Evolutionary conservation across 2,797 vertebrate species (phyloP).

Genomic region (Australoheros facetus): DNA sequence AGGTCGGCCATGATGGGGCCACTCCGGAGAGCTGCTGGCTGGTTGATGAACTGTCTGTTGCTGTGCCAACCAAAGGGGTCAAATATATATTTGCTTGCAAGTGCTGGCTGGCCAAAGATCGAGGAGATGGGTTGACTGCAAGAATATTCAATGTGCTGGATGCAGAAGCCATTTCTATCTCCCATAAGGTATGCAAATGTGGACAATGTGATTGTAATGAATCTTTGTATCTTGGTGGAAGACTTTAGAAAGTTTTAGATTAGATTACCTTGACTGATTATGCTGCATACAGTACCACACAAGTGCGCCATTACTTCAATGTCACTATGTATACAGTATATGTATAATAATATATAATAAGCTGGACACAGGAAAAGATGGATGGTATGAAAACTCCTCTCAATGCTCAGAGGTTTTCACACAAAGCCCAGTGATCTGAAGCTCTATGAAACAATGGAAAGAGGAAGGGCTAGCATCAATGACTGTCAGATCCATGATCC

Average conservation of each 20-base stretch:
- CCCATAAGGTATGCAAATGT: slow-evolving; percentile 84
- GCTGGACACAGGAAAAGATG: background rate
- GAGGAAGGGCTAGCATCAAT: background rate
- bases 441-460: background rate
- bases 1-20: slow-evolving; percentile 95
- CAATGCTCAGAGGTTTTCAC: background rate
- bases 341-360: slow-evolving; percentile 5
- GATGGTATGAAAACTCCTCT: background rate
- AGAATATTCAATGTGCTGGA: slow-evolving; percentile 91
- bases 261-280: too few relatives aligned
- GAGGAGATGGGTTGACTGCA: slow-evolving; percentile 91
- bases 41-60: slow-evolving; percentile 88
- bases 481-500: background rate
- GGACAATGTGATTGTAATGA: background rate
- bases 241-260: too few relatives aligned
- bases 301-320: too few relatives aligned
- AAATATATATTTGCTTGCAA: slow-evolving; percentile 92
- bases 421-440: background rate
- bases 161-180: slow-evolving; percentile 86
- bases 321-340: background rate
- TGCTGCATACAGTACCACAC: too few relatives aligned
- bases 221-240: too few relatives aligned
- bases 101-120: slow-evolving; percentile 97
- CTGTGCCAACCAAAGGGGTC: slow-evolving; percentile 92
- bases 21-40: slow-evolving; percentile 98